Evolutionary conservation across 2,888 invertebrate species (phyloP).

Genomic region (Meganola albula): DNA sequence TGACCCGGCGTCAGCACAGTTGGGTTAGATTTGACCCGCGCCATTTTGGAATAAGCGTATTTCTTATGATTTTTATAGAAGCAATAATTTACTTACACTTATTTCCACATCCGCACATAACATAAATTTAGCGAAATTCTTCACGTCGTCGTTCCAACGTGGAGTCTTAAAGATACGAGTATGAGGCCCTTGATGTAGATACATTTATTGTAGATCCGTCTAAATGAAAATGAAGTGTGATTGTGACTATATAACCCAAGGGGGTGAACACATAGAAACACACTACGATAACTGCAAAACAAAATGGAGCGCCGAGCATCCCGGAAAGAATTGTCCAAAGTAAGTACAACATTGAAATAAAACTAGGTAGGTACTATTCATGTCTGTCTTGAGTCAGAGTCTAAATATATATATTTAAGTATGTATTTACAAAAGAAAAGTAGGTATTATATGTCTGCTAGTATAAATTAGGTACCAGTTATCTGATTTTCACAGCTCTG

Average conservation of each 20-base stretch:
- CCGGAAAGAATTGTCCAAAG: conserved; percentile 35
- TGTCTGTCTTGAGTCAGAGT: too few relatives aligned
- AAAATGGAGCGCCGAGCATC: conserved; percentile 30
- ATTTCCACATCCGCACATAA: too few relatives aligned
- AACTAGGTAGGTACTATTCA: too few relatives aligned
- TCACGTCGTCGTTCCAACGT: too few relatives aligned
- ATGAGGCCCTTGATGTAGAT: neutral
- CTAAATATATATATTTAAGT: too few relatives aligned
- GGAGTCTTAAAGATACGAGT: too few relatives aligned
- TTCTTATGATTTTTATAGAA: neutral
- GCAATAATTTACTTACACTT: too few relatives aligned
- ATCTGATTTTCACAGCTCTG: neutral
- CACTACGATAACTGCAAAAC: conserved; percentile 55
- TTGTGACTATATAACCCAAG: conserved; percentile 43
- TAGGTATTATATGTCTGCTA: too few relatives aligned
- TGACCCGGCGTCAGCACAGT: neutral
- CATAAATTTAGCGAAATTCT: too few relatives aligned
- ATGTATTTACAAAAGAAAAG: too few relatives aligned
- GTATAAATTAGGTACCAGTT: too few relatives aligned
- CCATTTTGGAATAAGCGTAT: neutral
- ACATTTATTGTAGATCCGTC: conserved; percentile 9
- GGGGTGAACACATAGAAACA: conserved; percentile 24
- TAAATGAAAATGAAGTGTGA: conserved; percentile 40
- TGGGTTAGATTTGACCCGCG: neutral
- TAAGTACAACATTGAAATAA: conserved; percentile 27